A percentile compares a stretch with the other conserved stretches of the same genome.
phyloP scores from a whole-genome alignment of 2,888 invertebrate species.

The Trachelus stipa region DNA sequence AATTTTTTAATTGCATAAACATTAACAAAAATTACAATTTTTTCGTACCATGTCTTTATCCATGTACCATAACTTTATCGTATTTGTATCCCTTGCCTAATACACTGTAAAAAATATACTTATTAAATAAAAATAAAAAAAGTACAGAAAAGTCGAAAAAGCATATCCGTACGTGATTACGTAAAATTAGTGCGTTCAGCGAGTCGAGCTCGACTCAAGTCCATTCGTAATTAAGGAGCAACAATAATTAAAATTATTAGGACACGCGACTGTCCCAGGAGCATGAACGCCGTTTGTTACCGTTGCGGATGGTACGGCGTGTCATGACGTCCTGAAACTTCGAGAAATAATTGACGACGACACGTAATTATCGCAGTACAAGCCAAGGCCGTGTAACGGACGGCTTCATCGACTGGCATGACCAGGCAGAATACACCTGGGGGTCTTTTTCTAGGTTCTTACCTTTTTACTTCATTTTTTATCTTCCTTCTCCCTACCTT shows the following conservation, averaged over 20 bases:
- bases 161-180: neutral
- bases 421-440: slow-evolving; percentile 32
- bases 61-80: neutral
- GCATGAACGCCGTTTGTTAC: neutral
- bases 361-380: slow-evolving; percentile 28
- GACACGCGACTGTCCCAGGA: neutral
- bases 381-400: slow-evolving; percentile 30
- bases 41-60: neutral
- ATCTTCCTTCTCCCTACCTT: neutral
- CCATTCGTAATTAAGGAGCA: neutral
- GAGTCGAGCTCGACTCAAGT: neutral
- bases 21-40: neutral
- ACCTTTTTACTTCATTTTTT: neutral
- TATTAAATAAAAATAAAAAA: neutral
- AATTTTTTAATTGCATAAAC: neutral
- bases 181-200: neutral
- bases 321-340: slow-evolving; percentile 7
- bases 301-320: neutral
- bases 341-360: slow-evolving; percentile 34
- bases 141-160: neutral
- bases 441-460: neutral
- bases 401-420: slow-evolving; percentile 41
- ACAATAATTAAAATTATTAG: neutral
- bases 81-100: neutral
- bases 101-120: neutral